Base-by-base conservation (phyloP, 2,888 invertebrate species). In the Andrena minutula region DNA sequence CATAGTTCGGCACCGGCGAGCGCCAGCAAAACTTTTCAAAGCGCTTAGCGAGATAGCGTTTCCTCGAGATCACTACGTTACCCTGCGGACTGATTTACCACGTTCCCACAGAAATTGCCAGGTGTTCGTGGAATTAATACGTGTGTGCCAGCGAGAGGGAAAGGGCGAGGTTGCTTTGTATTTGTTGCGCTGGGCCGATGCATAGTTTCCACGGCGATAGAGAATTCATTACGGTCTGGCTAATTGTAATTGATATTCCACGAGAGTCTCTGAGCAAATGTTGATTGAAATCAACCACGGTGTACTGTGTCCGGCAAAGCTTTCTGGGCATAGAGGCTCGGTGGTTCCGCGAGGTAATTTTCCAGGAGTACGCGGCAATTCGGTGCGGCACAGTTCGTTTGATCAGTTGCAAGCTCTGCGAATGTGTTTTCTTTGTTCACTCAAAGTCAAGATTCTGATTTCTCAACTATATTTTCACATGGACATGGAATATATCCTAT, bases 241-340 rank as follows among this genome's bases (percentile, higher is more conserved):
- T 65, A 63, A 70, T 49, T 71, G 65, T 65, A 79, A 79, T 71
- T 75, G 70, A 76, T 76, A 68, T 80, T 72, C 66, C 72, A 26
- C n/a, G 56, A 26, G 47, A 65, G 41, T 16, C 61, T 68, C 10
- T 2, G 61, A 49, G 53, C 20, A 47, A 73, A 74, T 63, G 66
- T 74, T 63, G 61, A 68, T 60, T 63, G 64, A 76, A 58, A 65
- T 64, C 71, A 12, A 66, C 60, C 51, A 26, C 64, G 30, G 53
- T 16, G 16, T 61, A 35, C 32, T 61, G 61, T 58, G 20, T 20
- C 20, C 63, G 6, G 32, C 51, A n/a, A 69, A 69, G 63, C 63
- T 63, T 47, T 69, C 41, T 56, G 23, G 30, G 47, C n/a, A 41
- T 41, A 20, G 53, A 41, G 63, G 56, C n/a, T 10, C 23, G 28